These are phyloP conservation scores for Drosophila elegans DNA, from an alignment of 1,140 invertebrate species.

Conservation along the genomic window DNA sequence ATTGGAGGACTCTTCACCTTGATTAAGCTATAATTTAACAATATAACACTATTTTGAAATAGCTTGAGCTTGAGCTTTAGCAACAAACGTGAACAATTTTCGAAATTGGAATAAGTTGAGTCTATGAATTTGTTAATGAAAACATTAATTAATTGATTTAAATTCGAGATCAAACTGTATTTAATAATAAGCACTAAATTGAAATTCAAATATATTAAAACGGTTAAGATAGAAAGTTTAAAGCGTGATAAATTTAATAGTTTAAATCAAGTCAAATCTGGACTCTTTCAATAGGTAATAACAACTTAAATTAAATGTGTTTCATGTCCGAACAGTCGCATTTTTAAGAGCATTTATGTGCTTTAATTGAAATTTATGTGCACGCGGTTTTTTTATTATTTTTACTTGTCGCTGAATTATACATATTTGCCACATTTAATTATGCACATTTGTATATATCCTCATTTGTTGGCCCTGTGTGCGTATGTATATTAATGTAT, in stretches of 20 bases:
- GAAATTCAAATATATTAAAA: background rate
- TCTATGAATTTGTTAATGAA: no score
- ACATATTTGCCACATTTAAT: slow-evolving; percentile 57
- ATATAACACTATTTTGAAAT: no score
- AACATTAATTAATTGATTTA: background rate
- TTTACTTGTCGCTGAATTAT: slow-evolving; percentile 17
- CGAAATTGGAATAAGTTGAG: no score
- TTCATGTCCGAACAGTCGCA: background rate
- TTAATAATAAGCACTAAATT: background rate
- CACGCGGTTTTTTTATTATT: slow-evolving; percentile 3
- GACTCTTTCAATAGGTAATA: background rate
- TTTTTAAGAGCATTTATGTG: slow-evolving; percentile 14
- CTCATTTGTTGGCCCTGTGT: slow-evolving; percentile 2
- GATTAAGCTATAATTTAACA: no score
- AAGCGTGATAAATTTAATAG: background rate
- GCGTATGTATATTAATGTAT: slow-evolving; percentile 40
- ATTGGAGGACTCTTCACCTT: no score
- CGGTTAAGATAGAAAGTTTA: background rate
- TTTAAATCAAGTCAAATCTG: background rate
- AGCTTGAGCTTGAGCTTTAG: no score
- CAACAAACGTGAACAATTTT: no score
- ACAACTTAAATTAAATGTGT: slow-evolving; percentile 1
- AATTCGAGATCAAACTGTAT: background rate
- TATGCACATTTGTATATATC: slow-evolving; percentile 37
- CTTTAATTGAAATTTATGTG: slow-evolving; percentile 11